These are phyloP conservation scores for Andinoacara biseriatus DNA, from an alignment of 2,113 vertebrate genomes.

Conservation along the genomic window DNA sequence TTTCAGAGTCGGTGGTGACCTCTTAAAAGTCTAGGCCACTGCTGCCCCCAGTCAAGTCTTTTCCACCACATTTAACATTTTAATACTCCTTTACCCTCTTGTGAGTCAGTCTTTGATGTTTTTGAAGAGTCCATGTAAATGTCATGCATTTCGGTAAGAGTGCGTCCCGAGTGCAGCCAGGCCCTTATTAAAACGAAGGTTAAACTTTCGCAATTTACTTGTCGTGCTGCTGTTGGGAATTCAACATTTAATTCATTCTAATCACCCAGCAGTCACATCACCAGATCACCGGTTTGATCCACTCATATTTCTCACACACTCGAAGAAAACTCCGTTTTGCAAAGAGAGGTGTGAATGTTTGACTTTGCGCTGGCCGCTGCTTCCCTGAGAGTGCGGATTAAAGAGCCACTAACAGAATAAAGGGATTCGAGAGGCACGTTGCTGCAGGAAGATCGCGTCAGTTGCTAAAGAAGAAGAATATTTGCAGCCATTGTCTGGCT, in stretches of 20 bases:
- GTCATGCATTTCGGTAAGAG: conserved; percentile 18
- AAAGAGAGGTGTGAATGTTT: conserved; percentile 54
- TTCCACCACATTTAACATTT: conserved; percentile 23
- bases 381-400: conserved; percentile 62
- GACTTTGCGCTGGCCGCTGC: conserved; percentile 52
- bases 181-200: conserved; percentile 41
- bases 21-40: conserved; percentile 4
- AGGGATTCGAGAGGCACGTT: conserved; percentile 56
- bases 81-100: conserved; percentile 29
- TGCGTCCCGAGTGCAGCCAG: neutral
- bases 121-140: conserved; percentile 26
- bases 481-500: conserved; percentile 33
- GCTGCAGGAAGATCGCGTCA: conserved; percentile 51
- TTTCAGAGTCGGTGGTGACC: neutral
- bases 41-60: neutral
- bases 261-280: conserved; percentile 46
- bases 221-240: conserved; percentile 28
- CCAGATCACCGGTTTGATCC: conserved; percentile 52
- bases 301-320: conserved; percentile 46
- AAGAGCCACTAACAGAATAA: conserved; percentile 64
- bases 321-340: conserved; percentile 55
- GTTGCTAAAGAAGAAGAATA: conserved; percentile 43
- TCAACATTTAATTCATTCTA: conserved; percentile 48
- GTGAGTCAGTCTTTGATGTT: conserved; percentile 42
- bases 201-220: conserved; percentile 52